A percentile compares a stretch with the other conserved stretches of the same genome.
Conservation (phyloP, 1,140 invertebrate genomes). For the Gryllus bimaculatus region DNA sequence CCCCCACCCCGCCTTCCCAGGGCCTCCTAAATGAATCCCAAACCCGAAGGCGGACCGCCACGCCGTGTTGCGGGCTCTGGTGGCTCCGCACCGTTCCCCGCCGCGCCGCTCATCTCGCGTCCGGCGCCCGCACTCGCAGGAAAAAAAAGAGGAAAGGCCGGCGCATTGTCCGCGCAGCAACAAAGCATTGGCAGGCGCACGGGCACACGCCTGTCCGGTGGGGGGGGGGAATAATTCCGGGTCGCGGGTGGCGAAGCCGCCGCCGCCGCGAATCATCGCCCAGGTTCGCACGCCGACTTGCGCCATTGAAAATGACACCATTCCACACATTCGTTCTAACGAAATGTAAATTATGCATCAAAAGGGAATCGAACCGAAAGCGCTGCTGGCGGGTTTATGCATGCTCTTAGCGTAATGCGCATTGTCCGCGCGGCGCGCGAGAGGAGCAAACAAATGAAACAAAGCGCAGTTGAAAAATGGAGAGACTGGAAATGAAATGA, state of each 20-base stretch:
- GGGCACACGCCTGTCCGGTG: background rate
- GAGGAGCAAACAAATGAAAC: too few species aligned
- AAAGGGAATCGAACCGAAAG: background rate
- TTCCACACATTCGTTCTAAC: background rate
- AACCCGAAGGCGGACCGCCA: too few species aligned
- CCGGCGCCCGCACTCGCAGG: too few species aligned
- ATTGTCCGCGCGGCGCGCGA: background rate
- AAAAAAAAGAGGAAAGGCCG: too few species aligned
- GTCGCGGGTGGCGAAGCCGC: background rate
- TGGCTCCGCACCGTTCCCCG: too few species aligned
- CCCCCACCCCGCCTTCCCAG: too few species aligned
- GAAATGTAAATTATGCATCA: constrained; percentile 1
- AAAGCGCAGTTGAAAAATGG: too few species aligned
- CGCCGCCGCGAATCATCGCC: background rate
- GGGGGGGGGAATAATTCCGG: background rate
- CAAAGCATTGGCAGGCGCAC: too few species aligned
- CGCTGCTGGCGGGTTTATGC: background rate
- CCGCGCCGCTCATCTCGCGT: too few species aligned
- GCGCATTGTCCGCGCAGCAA: background rate
- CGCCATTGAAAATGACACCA: background rate
- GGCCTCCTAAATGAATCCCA: too few species aligned
- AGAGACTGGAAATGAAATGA: too few species aligned
- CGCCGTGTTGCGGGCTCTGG: too few species aligned
- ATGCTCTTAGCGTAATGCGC: background rate
- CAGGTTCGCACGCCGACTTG: background rate